Percentiles rank a stretch among this genome's conserved stretches.
These are phyloP conservation scores for Syndactyla subalaris DNA, from an alignment of 2,797 vertebrate species.

Conservation along the genomic window DNA sequence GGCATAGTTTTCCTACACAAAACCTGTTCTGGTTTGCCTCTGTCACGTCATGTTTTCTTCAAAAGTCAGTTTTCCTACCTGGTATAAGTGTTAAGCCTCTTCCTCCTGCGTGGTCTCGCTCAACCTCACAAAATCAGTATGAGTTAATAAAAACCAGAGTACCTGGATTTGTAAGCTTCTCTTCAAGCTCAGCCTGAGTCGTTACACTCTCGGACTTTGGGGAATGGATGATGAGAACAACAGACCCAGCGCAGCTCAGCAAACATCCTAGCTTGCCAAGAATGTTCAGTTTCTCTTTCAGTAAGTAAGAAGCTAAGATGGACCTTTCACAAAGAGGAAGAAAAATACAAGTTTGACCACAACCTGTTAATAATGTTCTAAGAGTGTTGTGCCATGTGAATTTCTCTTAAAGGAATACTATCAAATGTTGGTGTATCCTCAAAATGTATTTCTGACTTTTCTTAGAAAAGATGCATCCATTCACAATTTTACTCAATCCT, in stretches of 20 bases:
- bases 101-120: not conserved
- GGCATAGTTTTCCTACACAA: not conserved
- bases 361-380: not conserved
- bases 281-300: slow-evolving; percentile 91
- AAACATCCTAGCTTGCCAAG: slow-evolving; percentile 93
- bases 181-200: slow-evolving; percentile 89
- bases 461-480: not conserved
- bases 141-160: slow-evolving; percentile 20
- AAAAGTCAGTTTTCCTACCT: not conserved
- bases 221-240: slow-evolving; percentile 92
- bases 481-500: not conserved
- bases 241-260: slow-evolving; percentile 91
- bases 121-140: not conserved
- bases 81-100: not conserved
- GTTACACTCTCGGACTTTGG: slow-evolving; percentile 88
- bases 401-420: not conserved
- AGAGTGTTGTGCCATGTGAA: not conserved
- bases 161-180: slow-evolving; percentile 93
- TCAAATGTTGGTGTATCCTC: not conserved
- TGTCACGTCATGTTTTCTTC: not conserved
- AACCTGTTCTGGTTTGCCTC: not conserved
- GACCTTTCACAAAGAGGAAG: slow-evolving; percentile 81
- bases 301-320: slow-evolving; percentile 90
- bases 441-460: not conserved
- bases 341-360: slow-evolving; percentile 8